Base-by-base conservation (phyloP, 2,797 vertebrate species). In the Morus bassanus region DNA sequence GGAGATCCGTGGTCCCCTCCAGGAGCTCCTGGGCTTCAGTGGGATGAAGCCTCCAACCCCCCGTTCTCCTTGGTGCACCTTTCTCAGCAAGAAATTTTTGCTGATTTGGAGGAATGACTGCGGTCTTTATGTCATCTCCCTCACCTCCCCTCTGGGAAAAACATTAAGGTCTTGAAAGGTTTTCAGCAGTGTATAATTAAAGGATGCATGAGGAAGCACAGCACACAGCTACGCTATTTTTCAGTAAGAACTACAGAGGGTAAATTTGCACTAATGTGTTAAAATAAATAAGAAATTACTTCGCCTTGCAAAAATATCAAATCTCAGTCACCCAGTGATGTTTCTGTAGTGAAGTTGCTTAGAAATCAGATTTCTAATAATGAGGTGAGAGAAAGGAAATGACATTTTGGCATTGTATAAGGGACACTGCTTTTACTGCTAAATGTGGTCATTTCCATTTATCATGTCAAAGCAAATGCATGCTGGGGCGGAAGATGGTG, bases 151-250 rank as follows among this genome's bases (percentile, higher is more conserved):
- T 72, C 45, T 56, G 46, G 51, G 50, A 51, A 65, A 85, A 81
- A 6, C 33, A 18, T 28, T 3, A 41, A 60, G n/a, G 56, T 25
- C 60, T 48, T 54, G 37, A 57, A 46, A 74, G 57, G 7, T 24
- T 48, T 8, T 67, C 15, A 18, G 33, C 16, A n/a, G 33, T 3
- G 5, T 27, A 3, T 17, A 43, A 57, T 2, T 6, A 51, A 46
- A 41, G 21, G 57, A 23, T 7, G 17, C 2, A 2, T 8, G 48
- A 61, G 41, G 67, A 41, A 28, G 64, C 23, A 23, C 7, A 21
- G 53, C 8, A 2, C 9, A 2, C 15, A 61, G 41, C 65, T 21
- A 8, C 0, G 1, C 23, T 39, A 2, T 2, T 28, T n/a, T 50
- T 33, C 77, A 50, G 41, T 8, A 41, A 33, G 35, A 23, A 6